Evolutionary conservation across 2,113 vertebrate genomes (phyloP), one percentile per base, ranked within the genome.

Genomic region (Odobenus rosmarus): DNA sequence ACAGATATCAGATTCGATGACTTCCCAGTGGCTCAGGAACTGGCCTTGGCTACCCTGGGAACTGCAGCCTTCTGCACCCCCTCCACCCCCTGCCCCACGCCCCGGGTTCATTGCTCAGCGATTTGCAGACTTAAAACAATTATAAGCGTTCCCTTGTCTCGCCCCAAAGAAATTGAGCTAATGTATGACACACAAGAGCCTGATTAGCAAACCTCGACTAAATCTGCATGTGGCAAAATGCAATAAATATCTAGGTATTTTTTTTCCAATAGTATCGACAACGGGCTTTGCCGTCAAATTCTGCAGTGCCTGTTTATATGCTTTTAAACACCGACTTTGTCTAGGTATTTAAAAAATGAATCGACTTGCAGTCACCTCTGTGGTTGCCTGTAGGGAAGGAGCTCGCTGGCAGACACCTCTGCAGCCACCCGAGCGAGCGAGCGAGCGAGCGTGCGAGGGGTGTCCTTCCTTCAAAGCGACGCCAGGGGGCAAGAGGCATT

Each of bases 401-500:
- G 28, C 53, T 1, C 5, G 13, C 80, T 1, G 26, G 49, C 51
- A 67, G 93, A 23, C 28, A 14, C 55, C 57, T 59, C 18, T 0
- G 28, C 31, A 3, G 42, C 31, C 1, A 9, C 46, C 46, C 7
- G 46, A 46, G 46, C 46, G 46, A 46, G 46, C 46, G 49, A 4
- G 8, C 7, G 46, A 46, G 46, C 46, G 46, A 46, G 46, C 46
- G 49, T 5, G 8, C 24, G 21, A 5, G 74, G 95, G 89, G 77
- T 98, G 99, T 98, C 96, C 97, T 99, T 98, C 94, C 98, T 88
- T 86, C 67, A 82, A 95, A 96, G 97, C 92, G 93, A 98, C 99
- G 97, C 99, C 98, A 99, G 99, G 98, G 99, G 99, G 98, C 98
- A 98, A 98, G 98, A 98, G 97, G 97, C 64, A 18, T 97, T 98